These are phyloP conservation scores for Anaspis maculata DNA, from an alignment of 2,888 invertebrate genomes.

Conservation along the genomic window DNA sequence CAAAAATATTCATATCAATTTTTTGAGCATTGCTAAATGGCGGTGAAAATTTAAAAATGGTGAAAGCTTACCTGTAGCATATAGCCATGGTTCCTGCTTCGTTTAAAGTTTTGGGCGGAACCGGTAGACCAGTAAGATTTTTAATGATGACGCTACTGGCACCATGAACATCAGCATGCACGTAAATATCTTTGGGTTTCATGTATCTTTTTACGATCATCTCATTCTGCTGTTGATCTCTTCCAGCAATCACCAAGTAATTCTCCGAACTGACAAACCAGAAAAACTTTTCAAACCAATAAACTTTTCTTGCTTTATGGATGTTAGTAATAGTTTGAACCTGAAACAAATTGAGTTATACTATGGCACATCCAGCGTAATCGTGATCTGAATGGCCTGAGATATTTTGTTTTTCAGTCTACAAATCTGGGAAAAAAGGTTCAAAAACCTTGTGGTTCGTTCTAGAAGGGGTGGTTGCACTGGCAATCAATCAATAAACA, in stretches of 20 bases:
- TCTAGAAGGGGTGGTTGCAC: too few species aligned
- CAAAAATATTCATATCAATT: too few species aligned
- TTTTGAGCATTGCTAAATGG: too few species aligned
- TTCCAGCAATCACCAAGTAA: constrained; percentile 85
- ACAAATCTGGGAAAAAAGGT: not conserved
- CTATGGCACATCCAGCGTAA: too few species aligned
- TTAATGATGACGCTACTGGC: constrained; percentile 89
- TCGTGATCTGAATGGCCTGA: too few species aligned
- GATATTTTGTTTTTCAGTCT: not conserved
- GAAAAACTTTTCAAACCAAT: constrained; percentile 99
- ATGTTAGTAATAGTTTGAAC: constrained; percentile 80
- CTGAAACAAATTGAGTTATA: constrained; percentile 13
- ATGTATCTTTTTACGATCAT: constrained; percentile 91
- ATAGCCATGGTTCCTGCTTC: constrained; percentile 97
- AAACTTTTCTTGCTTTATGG: constrained; percentile 86
- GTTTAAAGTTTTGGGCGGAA: constrained; percentile 91
- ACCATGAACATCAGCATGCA: constrained; percentile 92
- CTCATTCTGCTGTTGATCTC: constrained; percentile 98
- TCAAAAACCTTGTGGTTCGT: too few species aligned
- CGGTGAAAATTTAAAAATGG: not conserved
- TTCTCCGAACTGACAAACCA: constrained; percentile 99
- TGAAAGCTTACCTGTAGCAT: constrained; percentile 60
- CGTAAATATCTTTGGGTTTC: constrained; percentile 80
- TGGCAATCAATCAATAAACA: too few species aligned
- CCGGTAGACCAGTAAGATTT: constrained; percentile 60